Evolutionary conservation across 2,888 invertebrate species (phyloP).

Genomic region (Ethmia dodecea): DNA sequence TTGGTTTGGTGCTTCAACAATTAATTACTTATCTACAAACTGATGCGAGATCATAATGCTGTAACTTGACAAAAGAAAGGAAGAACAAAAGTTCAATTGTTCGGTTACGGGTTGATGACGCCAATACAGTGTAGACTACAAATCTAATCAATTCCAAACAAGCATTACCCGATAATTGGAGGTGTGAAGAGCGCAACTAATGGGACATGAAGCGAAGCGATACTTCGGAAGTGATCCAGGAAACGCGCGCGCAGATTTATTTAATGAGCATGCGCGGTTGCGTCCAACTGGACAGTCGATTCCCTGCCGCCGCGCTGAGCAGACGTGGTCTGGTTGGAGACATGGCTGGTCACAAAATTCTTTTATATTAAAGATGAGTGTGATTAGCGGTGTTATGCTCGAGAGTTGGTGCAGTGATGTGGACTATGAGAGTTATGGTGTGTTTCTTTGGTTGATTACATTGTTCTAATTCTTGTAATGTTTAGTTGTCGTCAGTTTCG

Average conservation of each 20-base stretch:
- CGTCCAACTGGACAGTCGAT: constrained; percentile 39
- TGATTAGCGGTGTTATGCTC: constrained; percentile 26
- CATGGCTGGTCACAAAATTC: constrained; percentile 19
- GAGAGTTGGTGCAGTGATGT: constrained; percentile 32
- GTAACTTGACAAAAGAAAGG: too few species aligned
- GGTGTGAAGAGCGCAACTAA: constrained; percentile 47
- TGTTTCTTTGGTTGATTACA: constrained; percentile 1
- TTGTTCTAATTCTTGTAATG: background rate
- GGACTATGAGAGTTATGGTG: constrained; percentile 19
- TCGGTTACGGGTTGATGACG: too few species aligned
- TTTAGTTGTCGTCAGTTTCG: too few species aligned
- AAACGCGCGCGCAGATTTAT: constrained; percentile 44
- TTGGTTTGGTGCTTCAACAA: too few species aligned
- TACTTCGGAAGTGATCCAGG: constrained; percentile 44
- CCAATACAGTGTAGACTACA: too few species aligned
- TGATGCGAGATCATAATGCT: too few species aligned
- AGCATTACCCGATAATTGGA: constrained; percentile 14
- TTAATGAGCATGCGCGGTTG: constrained; percentile 32
- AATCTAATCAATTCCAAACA: too few species aligned
- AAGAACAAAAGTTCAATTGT: too few species aligned
- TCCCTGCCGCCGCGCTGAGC: constrained; percentile 32
- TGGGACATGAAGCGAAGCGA: constrained; percentile 25
- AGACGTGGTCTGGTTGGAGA: too few species aligned
- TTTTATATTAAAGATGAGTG: constrained; percentile 33
- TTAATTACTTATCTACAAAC: too few species aligned